Conservation (phyloP, 2,113 vertebrate genomes). For the Campylomormyrus numenius region DNA sequence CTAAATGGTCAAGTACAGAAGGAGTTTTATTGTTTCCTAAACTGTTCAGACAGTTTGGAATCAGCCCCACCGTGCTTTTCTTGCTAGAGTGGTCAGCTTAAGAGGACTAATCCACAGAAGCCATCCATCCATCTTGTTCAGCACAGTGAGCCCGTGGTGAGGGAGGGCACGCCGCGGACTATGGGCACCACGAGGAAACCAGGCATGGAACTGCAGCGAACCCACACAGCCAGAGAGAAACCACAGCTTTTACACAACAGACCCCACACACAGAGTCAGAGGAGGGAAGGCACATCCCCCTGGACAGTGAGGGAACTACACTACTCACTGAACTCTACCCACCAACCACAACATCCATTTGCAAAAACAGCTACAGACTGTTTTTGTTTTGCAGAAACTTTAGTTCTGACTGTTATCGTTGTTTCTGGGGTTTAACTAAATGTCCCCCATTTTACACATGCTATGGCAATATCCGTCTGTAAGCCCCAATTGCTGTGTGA, state of each 20-base stretch:
- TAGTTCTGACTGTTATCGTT: neutral
- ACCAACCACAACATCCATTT: neutral
- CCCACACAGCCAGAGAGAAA: neutral
- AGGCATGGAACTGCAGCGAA: neutral
- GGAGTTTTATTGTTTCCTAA: slow-evolving; percentile 1
- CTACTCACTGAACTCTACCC: neutral
- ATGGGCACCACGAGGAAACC: neutral
- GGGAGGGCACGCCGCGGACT: neutral
- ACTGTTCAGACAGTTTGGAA: neutral
- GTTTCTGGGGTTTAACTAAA: neutral
- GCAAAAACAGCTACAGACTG: neutral
- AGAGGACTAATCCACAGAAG: neutral
- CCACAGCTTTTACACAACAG: neutral
- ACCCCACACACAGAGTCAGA: neutral
- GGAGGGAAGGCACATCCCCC: neutral
- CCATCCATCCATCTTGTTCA: neutral
- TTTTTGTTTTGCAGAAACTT: neutral
- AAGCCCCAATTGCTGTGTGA: neutral
- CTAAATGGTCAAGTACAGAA: neutral
- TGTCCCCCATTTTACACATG: neutral
- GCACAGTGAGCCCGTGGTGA: neutral
- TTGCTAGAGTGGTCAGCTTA: neutral
- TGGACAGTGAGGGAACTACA: neutral
- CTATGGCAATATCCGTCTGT: neutral
- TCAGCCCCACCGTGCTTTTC: neutral